These are phyloP conservation scores for Ypsolopha scabrella DNA, from an alignment of 2,888 invertebrate genomes.

Conservation along the genomic window DNA sequence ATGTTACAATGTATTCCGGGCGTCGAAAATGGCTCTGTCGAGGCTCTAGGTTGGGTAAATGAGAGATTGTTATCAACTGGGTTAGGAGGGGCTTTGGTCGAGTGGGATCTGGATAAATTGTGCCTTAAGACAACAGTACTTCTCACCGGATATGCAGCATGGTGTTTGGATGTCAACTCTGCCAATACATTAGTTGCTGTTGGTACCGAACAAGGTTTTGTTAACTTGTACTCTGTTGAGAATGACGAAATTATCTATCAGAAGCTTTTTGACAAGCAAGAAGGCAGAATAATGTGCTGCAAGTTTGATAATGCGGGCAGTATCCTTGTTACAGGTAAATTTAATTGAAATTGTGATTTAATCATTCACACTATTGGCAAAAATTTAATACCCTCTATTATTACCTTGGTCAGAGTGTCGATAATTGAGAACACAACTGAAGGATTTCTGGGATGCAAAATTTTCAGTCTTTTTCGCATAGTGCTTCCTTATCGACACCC, in stretches of 20 bases:
- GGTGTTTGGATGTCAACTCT: constrained; percentile 84
- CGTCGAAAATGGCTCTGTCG: constrained; percentile 76
- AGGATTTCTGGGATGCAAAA: too few species aligned
- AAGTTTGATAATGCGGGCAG: constrained; percentile 84
- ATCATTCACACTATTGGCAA: too few species aligned
- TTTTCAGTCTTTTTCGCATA: too few species aligned
- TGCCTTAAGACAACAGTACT: constrained; percentile 71
- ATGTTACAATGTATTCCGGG: constrained; percentile 79
- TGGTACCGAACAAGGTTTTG: constrained; percentile 93
- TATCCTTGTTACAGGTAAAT: constrained; percentile 74
- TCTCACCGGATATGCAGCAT: constrained; percentile 86
- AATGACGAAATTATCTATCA: constrained; percentile 76
- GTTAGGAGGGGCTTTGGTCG: constrained; percentile 83
- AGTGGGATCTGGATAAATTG: constrained; percentile 80
- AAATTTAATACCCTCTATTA: too few species aligned
- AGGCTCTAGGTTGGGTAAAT: constrained; percentile 84
- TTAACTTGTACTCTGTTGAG: constrained; percentile 83
- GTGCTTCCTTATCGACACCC: too few species aligned
- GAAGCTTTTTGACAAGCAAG: constrained; percentile 88
- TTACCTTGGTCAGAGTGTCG: too few species aligned
- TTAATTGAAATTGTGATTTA: background rate
- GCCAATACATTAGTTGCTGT: constrained; percentile 77
- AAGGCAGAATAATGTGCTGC: constrained; percentile 89
- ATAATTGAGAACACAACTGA: too few species aligned
- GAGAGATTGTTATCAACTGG: constrained; percentile 87